These are phyloP conservation scores for Ceratotherium simum DNA, from an alignment of 2,113 vertebrate species.

Conservation along the genomic window DNA sequence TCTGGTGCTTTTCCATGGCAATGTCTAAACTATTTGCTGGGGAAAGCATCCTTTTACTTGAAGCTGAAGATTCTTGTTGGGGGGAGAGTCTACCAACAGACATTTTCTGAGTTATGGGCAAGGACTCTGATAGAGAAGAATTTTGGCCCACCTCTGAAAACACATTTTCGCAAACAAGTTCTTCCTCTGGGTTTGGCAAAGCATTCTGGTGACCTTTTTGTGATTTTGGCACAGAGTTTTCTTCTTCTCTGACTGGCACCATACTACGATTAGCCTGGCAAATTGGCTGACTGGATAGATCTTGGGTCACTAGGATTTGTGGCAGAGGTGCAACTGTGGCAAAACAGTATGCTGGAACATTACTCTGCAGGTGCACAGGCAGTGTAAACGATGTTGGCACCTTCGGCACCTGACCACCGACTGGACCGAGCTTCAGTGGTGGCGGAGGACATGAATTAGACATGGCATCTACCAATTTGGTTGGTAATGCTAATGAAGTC, in stretches of 20 bases:
- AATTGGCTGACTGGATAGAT: constrained; percentile 89
- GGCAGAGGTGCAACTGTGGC: constrained; percentile 90
- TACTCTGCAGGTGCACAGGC: constrained; percentile 87
- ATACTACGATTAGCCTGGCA: constrained; percentile 84
- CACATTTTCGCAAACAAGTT: constrained; percentile 78
- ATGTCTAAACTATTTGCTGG: constrained; percentile 99
- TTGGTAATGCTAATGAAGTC: constrained; percentile 75
- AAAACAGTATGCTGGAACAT: constrained; percentile 87
- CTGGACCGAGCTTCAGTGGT: constrained; percentile 81
- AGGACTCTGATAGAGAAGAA: constrained; percentile 84
- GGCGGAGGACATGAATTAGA: constrained; percentile 87
- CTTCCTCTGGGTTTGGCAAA: constrained; percentile 83
- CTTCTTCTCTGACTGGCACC: constrained; percentile 85
- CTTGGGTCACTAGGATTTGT: constrained; percentile 96
- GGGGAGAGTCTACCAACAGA: constrained; percentile 93
- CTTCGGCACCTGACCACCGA: constrained; percentile 76
- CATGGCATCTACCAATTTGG: constrained; percentile 85
- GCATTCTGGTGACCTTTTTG: constrained; percentile 85
- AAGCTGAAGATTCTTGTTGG: constrained; percentile 94
- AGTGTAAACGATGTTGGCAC: constrained; percentile 88
- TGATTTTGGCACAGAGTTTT: constrained; percentile 84
- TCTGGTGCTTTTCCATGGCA: constrained; percentile 99
- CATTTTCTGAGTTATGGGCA: constrained; percentile 89
- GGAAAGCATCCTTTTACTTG: constrained; percentile 98
- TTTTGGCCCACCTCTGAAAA: constrained; percentile 83